Evolutionary conservation across 2,113 vertebrate species (phyloP).

Genomic region (Pterocles gutturalis): DNA sequence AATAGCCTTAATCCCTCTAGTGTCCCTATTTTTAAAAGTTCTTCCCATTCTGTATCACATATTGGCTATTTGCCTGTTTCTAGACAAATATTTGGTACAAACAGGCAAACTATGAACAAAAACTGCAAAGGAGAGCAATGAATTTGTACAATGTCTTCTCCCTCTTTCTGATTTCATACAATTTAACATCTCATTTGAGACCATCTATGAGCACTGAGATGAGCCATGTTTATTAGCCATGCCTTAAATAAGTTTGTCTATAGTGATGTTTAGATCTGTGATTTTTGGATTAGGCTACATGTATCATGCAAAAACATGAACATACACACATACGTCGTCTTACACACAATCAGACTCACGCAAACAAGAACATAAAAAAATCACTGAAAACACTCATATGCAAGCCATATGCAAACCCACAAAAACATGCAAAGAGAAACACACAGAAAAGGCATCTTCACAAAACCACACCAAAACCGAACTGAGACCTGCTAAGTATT

Average conservation of each 20-base stretch:
- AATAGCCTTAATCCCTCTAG: neutral
- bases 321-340: neutral
- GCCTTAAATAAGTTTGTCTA: neutral
- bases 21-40: neutral
- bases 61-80: neutral
- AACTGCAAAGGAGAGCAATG: neutral
- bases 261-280: neutral
- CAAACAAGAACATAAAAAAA: neutral
- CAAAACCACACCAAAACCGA: conserved; percentile 30
- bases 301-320: neutral
- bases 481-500: neutral
- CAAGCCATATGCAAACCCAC: neutral
- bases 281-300: neutral
- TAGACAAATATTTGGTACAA: neutral
- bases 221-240: neutral
- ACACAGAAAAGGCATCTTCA: neutral
- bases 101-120: neutral
- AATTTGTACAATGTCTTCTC: neutral
- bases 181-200: neutral
- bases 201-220: neutral
- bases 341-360: neutral
- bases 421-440: neutral
- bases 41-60: neutral
- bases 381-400: neutral
- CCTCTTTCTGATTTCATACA: neutral